Base-by-base conservation (phyloP, 2,113 vertebrate genomes). In the Pipa parva region DNA sequence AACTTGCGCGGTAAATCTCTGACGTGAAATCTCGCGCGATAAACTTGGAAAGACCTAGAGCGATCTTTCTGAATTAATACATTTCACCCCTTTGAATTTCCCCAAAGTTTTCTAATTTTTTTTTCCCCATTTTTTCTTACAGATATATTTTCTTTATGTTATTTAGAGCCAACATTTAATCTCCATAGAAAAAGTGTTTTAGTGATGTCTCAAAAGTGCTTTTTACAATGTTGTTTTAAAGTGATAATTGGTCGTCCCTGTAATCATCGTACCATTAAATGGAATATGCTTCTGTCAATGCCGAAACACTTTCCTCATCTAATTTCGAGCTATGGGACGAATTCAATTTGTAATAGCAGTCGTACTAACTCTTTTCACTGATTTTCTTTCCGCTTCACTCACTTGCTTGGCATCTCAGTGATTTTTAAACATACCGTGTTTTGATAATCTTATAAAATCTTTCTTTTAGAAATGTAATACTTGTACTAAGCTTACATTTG, bases 221-320 rank as follows among this genome's bases (percentile, higher is more conserved):
- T 52, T 24, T 25, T 7, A 27, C 24, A 18, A 17, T 52, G 50
- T 36, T 18, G n/a, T 31, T 26, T 26, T 12, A 15, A 24, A 52
- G 55, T 36, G 29, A 31, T 58, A 21, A 58, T 21, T 18, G 22
- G 29, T 33, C 31, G 17, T 12, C 55, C 29, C 27, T 58, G 28
- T 58, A 58, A 58, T 58, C 29, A 36, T 36, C 28, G 20, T 21
- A 20, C 29, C 50, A 52, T 52, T 52, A 52, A 52, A 17, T 26
- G 17, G 50, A 52, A 24, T 52, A 52, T 52, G 6, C 24, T 52
- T 50, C 50, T 27, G 50, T 26, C 50, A 26, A 52, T 52, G 50
- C 21, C 17, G 15, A 26, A 25, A 25, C 50, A 52, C 22, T 52
- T 52, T 26, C 8, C 50, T 26, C 5, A 12, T 7, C 50, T 52